These are phyloP conservation scores for Notolepis coatsorum DNA, from an alignment of 2,797 vertebrate species.

Conservation along the genomic window DNA sequence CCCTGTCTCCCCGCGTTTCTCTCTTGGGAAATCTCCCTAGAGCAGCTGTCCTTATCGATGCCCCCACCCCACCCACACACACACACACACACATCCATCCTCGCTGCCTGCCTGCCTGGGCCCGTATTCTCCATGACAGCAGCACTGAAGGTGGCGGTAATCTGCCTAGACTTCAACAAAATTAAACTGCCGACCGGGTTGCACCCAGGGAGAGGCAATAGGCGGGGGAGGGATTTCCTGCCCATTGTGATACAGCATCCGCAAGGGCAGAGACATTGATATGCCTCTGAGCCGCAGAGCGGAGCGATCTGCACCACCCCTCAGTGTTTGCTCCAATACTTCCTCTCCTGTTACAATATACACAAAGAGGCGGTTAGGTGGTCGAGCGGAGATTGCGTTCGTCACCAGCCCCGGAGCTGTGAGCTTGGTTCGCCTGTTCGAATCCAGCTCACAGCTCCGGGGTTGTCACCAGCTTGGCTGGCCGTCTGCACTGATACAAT, in stretches of 20 bases:
- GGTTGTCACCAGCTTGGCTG: too few species aligned
- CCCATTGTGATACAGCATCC: conserved; percentile 65
- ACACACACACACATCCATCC: conserved; percentile 57
- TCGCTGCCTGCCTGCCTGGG: conserved; percentile 59
- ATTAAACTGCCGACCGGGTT: conserved; percentile 75
- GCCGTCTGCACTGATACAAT: too few species aligned
- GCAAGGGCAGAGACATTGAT: conserved; percentile 61
- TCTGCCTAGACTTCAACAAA: conserved; percentile 79
- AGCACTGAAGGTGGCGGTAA: conserved; percentile 75
- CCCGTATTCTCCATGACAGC: conserved; percentile 79
- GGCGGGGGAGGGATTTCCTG: conserved; percentile 78
- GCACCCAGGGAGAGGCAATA: conserved; percentile 61
- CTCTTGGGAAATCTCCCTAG: conserved; percentile 86
- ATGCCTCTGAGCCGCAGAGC: conserved; percentile 47
- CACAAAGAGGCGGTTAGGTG: too few species aligned
- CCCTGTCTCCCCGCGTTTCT: conserved; percentile 69
- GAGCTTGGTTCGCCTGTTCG: too few species aligned
- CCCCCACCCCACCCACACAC: conserved; percentile 43
- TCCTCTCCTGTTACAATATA: too few species aligned
- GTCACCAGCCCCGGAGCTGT: too few species aligned
- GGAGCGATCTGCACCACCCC: not conserved
- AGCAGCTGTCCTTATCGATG: conserved; percentile 83
- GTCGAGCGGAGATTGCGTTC: too few species aligned
- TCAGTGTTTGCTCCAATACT: conserved; percentile 17
- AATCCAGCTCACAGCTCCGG: too few species aligned